phyloP scores from a whole-genome alignment of 1,140 invertebrate genomes.

The Phymastichus coffea region DNA sequence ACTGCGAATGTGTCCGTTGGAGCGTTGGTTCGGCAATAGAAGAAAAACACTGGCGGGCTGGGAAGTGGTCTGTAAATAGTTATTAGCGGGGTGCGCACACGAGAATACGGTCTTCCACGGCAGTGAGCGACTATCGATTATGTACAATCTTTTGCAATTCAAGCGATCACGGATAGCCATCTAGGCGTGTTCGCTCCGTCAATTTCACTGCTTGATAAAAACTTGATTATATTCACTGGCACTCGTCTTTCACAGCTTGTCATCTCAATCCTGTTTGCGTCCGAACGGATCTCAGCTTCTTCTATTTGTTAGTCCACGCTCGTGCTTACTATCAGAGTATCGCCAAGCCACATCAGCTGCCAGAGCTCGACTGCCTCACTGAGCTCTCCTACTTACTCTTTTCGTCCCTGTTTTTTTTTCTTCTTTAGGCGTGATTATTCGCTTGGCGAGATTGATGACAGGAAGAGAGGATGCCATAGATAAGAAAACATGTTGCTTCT shows the following conservation, averaged over 20 bases:
- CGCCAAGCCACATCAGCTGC: too few species aligned
- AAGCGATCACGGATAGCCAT: background rate
- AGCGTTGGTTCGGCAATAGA: too few species aligned
- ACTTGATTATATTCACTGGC: too few species aligned
- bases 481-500: too few species aligned
- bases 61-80: slow-evolving; percentile 5
- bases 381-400: background rate
- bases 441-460: background rate
- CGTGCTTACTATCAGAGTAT: too few species aligned
- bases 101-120: too few species aligned
- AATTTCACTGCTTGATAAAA: too few species aligned
- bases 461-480: too few species aligned
- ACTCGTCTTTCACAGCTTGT: background rate
- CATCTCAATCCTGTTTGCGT: background rate
- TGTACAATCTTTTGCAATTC: slow-evolving; percentile 4
- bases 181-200: too few species aligned
- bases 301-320: background rate
- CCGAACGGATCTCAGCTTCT: background rate
- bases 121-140: slow-evolving; percentile 1
- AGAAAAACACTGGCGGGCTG: too few species aligned
- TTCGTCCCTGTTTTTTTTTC: background rate
- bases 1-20: too few species aligned
- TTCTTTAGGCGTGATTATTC: background rate
- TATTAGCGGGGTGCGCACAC: background rate
- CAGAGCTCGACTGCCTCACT: too few species aligned